Base-by-base conservation (phyloP, 2,888 invertebrate species). In the Nasonia oneida region DNA sequence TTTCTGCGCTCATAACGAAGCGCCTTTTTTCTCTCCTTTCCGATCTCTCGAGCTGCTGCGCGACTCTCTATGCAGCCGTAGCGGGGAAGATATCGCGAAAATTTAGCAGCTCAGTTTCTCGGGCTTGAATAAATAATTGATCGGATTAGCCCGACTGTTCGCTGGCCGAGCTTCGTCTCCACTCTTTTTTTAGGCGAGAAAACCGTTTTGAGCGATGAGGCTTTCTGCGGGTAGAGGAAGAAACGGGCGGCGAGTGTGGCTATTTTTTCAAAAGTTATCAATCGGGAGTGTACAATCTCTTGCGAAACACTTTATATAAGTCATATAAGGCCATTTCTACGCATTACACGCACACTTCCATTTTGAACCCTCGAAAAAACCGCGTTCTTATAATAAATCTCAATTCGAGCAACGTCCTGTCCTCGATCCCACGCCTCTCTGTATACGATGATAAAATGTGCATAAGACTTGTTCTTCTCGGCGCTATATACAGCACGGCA, bases 261-360 rank as follows among this genome's bases (percentile, higher is more conserved):
- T 47, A 47, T 29, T 12, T 14, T n/a, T 15, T 29, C 29, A 29
- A 29, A 29, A 75, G 29, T 75, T 75, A 23, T 23, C 23, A 29
- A 29, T 29, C 29, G 1, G 0, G 29, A 29, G 29, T 29, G 29
- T 29, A 18, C 53, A 53, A 15, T 53, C 47, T 42, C 23, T 77
- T 80, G 75, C 75, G 79, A 80, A 84, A 84, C 67, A 8, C 39
- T 67, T 82, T 82, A 85, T 39, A 70, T 81, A 85, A 85, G 77
- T 81, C 47, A 77, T 81, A 73, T 57, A 29, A 29, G 29, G 77
- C 64, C 71, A 73, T 77, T 85, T 81, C 73, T 76, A 61, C 39
- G 18, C 23, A 37, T 67, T 76, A 61, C 57, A 61, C 57, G 23
- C 23, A 6, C 47, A 23, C 47, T 33, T 47, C 74, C 37, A 39